Evolutionary conservation across 2,113 vertebrate genomes (phyloP).

Genomic region (Pitta sordida): DNA sequence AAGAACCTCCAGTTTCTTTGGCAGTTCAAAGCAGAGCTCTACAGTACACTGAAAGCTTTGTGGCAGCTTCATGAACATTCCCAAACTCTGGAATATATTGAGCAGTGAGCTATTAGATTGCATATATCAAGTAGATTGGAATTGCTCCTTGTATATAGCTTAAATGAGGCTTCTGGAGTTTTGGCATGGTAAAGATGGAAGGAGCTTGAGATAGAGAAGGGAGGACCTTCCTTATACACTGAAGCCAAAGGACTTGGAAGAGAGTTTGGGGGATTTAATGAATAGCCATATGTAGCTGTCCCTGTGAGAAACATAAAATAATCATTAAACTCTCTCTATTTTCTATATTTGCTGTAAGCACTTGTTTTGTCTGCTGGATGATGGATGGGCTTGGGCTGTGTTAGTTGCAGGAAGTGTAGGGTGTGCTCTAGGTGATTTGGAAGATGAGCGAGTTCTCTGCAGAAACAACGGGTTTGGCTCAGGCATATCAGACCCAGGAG

Average conservation of each 20-base stretch:
- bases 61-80: constrained; percentile 3
- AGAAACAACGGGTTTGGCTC: not conserved
- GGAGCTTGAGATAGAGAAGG: not conserved
- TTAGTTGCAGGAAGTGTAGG: not conserved
- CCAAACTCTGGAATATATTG: not conserved
- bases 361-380: not conserved
- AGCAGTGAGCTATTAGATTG: not conserved
- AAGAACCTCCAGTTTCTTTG: constrained; percentile 8
- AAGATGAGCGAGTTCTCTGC: not conserved
- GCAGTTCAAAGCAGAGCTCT: not conserved
- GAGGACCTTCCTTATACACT: not conserved
- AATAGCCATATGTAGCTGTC: not conserved
- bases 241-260: not conserved
- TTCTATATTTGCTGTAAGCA: not conserved
- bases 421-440: not conserved
- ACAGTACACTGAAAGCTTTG: constrained; percentile 9
- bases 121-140: constrained; percentile 1
- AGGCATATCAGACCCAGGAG: fast-evolving
- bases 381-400: not conserved
- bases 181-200: not conserved
- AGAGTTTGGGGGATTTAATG: not conserved
- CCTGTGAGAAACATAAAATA: not conserved
- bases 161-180: not conserved
- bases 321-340: not conserved
- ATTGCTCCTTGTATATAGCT: not conserved